Evolutionary conservation across 2,888 invertebrate genomes (phyloP), one percentile per base, ranked within the genome.

Genomic region (Schizaphis graminum): DNA sequence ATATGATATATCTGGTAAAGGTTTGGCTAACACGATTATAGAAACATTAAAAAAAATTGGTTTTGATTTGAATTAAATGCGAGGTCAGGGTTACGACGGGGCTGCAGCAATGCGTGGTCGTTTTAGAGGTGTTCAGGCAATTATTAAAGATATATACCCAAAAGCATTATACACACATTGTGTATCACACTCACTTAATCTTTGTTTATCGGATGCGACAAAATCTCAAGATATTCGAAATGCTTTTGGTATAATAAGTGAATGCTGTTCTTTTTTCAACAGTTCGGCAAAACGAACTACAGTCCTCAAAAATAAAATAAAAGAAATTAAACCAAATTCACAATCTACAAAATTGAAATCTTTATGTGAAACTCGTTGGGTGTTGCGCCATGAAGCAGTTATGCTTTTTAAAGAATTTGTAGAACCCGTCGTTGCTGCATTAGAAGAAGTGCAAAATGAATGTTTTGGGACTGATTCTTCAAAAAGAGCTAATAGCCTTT

Each of bases 81-180:
- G 87, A 28, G 28, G 87, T 47, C 87, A 87, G 16, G 87, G 87
- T 47, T 87, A 87, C n/a, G 87, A 87, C 16, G 49, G 87, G 47
- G 87, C 87, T 47, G 87, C 87, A 47, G 49, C n/a, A n/a, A 47
- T 87, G 87, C 47, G 28, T 49, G 49, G 87, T n/a, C 26, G 26
- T 49, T 87, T 87, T 47, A 28, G 87, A 47, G 87, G 47, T 49
- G 87, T 84, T 35, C 84, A 84, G 16, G 49, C 49, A 49, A 49
- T 87, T 47, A n/a, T 86, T 44, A 86, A 86, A 86, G 86, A 86
- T 28, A 47, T 35, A 1, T 87, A 47, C 35, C 87, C 87, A 28
- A 87, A 87, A 49, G 95, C 95, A 77, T n/a, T 95, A 47, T 95
- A 95, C 94, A 95, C 95, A 21, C 95, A 95, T 94, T 95, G 95